Percentiles rank a stretch among this genome's conserved stretches.
phyloP scores from a whole-genome alignment of 1,140 invertebrate genomes.

The Drosophila ohnishii region DNA sequence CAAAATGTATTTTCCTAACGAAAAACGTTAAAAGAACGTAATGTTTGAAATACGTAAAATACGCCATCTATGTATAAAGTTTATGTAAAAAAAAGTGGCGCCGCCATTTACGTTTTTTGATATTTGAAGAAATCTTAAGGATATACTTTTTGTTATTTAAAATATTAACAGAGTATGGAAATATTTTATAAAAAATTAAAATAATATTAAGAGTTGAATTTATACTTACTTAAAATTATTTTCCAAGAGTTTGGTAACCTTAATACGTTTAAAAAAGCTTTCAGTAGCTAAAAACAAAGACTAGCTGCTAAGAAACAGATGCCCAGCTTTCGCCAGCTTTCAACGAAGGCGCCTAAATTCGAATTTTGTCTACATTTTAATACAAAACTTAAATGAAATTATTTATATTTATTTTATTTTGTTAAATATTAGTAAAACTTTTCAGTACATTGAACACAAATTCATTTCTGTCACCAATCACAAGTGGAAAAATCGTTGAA shows the following conservation, averaged over 20 bases:
- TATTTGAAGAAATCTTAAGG: not conserved
- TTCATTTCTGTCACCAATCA: slow-evolving; percentile 10
- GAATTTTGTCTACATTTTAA: not conserved
- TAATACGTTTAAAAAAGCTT: not conserved
- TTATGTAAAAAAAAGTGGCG: not conserved
- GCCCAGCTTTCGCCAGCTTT: not conserved
- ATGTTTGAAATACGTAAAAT: not conserved
- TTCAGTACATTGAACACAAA: slow-evolving; percentile 7
- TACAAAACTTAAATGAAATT: not conserved
- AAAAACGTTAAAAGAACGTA: not conserved
- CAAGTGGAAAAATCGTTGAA: not conserved
- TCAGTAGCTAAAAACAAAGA: not conserved
- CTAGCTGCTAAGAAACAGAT: not conserved
- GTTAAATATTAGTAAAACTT: not conserved
- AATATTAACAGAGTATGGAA: too few species aligned
- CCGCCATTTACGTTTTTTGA: not conserved
- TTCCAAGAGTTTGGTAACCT: not conserved
- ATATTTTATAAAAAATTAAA: too few species aligned
- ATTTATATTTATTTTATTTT: not conserved
- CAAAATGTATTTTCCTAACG: slow-evolving; percentile 1
- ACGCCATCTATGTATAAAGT: not conserved
- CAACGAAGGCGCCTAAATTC: not conserved
- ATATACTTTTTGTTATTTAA: not conserved
- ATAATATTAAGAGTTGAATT: not conserved
- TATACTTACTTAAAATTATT: not conserved